Evolutionary conservation across 2,888 invertebrate genomes (phyloP), one percentile per base, ranked within the genome.

Genomic region (Trichogramma evanescens): DNA sequence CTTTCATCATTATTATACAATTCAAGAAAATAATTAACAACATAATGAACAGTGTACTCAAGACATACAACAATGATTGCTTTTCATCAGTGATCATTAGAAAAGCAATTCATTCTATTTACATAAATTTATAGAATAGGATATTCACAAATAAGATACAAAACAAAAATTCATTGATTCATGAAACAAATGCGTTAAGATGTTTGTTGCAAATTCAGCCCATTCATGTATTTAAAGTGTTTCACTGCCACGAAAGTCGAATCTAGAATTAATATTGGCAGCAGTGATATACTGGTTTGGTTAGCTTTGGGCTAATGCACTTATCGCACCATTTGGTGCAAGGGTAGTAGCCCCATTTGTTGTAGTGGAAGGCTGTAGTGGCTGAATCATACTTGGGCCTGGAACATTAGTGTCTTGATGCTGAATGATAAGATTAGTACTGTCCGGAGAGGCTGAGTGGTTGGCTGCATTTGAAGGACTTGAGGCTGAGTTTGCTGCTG

Each of bases 401-500:
- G 46, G 45, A 42, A 48, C 59, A 7, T 58, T 58, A 5, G 64
- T 53, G 6, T 60, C 57, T 43, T 41, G 58, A 9, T 62, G 56
- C 1, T 56, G 49, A 0, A 54, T 10, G 6, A 48, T n/a, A 4
- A 60, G 51, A 4, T 55, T 64, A 42, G 42, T 66, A 54, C 72
- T 76, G 48, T 69, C 66, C 2, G 76, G 74, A 8, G 76, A 74
- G 3, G 74, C 69, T 8, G 76, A 75, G 63, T 74, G 74, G 64
- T 72, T 73, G 53, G 72, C 74, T 5, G 70, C 58, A 58, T 63
- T 74, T n/a, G 71, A 69, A 4, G 42, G 50, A n/a, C 71, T 13
- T 26, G 73, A 72, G 65, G 72, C 72, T 67, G 68, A 72, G 56
- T 72, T 74, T 7, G 72, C 71, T 3, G 81, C 75, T 63, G 82